Evolutionary conservation across 2,888 invertebrate genomes (phyloP).

Genomic region (Scelioninae gen. 1): DNA sequence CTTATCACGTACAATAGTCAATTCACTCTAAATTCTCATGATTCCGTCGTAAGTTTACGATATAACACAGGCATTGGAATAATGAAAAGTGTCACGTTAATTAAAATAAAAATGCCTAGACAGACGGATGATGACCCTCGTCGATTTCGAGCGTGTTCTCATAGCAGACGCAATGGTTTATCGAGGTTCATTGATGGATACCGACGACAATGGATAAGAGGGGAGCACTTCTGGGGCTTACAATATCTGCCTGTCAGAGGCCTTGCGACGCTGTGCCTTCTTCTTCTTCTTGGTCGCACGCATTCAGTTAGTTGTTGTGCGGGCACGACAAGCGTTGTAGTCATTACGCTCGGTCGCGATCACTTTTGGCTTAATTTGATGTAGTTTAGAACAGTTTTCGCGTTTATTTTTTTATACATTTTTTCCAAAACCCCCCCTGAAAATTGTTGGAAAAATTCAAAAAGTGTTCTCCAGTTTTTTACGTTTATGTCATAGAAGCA

Average conservation of each 20-base stretch:
- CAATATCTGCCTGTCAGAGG: slow-evolving; percentile 65
- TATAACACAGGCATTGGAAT: slow-evolving; percentile 13
- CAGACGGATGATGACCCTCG: slow-evolving; percentile 66
- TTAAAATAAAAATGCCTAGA: slow-evolving; percentile 65
- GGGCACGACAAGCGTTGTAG: slow-evolving; percentile 52
- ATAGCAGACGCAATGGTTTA: slow-evolving; percentile 62
- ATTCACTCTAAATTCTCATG: too few species aligned
- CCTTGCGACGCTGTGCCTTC: slow-evolving; percentile 63
- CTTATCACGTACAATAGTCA: too few species aligned
- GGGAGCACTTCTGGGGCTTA: slow-evolving; percentile 69
- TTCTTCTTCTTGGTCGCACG: slow-evolving; percentile 63
- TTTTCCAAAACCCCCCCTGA: background rate
- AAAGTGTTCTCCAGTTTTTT: slow-evolving; percentile 42
- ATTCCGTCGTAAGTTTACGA: slow-evolving; percentile 1
- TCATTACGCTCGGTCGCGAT: slow-evolving; percentile 43
- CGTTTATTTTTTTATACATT: background rate
- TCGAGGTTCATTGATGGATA: slow-evolving; percentile 68
- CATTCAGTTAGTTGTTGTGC: slow-evolving; percentile 65
- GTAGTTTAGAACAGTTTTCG: slow-evolving; percentile 4
- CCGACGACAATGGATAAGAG: slow-evolving; percentile 63
- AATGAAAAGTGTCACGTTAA: slow-evolving; percentile 62
- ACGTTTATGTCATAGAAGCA: slow-evolving; percentile 29
- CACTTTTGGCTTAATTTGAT: background rate
- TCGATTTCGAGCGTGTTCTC: slow-evolving; percentile 64
- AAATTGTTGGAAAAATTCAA: slow-evolving; percentile 4